Evolutionary conservation across 2,797 vertebrate genomes (phyloP), one percentile per base, ranked within the genome.

Genomic region (Molossus molossus): DNA sequence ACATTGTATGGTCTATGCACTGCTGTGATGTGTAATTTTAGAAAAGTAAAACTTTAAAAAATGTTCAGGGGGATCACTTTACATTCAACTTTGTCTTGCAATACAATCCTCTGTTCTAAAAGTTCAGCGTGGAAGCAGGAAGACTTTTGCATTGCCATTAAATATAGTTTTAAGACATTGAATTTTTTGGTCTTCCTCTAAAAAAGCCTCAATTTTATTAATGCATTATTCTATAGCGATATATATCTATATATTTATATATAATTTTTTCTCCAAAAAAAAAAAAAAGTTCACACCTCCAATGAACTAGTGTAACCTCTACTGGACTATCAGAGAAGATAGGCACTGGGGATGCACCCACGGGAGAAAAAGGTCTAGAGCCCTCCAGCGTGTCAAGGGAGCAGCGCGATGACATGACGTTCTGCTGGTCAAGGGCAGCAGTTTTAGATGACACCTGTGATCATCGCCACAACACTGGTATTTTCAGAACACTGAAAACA

Each of bases 21-120:
- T 93, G 95, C 70, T 97, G 94, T 95, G 92, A 98, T 64, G 97
- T 98, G 86, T 94, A 50, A 98, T 95, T 98, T 98, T 94, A 88
- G 96, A 96, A 98, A 98, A 97, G 95, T 97, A 98, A 87, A 98
- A 98, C 93, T 76, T 98, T 97, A 98, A 98, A 97, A 97, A 93
- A 80, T 62, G 45, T 95, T 50, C 77, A 72, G 93, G 95, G 95
- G 90, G 90, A 95, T 97, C 98, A 97, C 98, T 99, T 99, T 99
- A 99, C 99, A 99, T 99, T 99, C 99, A 99, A 98, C 99, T 98
- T 98, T 99, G 99, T 99, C 99, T 99, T 98, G 99, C 99, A 98
- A 99, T 99, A 99, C 99, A 99, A 99, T 99, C 99, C 98, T 98
- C 98, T 97, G 97, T 97, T 98, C 98, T 97, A 98, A 96, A 97